phyloP scores from a whole-genome alignment of 2,113 vertebrate species.

The Leiothrix lutea region DNA sequence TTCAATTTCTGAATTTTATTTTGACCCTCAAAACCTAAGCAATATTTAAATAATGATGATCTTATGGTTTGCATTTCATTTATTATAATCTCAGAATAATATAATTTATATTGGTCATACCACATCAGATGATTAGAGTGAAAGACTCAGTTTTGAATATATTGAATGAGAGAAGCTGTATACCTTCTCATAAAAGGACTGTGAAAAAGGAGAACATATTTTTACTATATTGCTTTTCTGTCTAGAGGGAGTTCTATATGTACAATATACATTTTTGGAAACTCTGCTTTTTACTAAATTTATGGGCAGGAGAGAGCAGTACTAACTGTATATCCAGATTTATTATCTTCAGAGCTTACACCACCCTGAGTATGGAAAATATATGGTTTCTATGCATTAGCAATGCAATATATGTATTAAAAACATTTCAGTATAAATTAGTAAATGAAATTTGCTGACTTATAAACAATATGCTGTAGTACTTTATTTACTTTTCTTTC shows the following conservation, averaged over 20 bases:
- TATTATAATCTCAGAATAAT: slow-evolving; percentile 15
- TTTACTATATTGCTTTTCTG: slow-evolving; percentile 7
- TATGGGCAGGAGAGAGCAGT: slow-evolving; percentile 33
- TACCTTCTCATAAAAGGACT: slow-evolving; percentile 11
- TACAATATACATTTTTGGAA: slow-evolving; percentile 46
- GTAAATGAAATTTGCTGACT: slow-evolving; percentile 8
- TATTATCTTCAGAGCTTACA: not conserved
- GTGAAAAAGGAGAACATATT: slow-evolving; percentile 45
- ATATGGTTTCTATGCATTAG: slow-evolving; percentile 21
- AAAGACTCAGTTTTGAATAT: not conserved
- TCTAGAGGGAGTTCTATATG: slow-evolving; percentile 63
- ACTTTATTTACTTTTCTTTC: not conserved
- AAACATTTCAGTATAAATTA: slow-evolving; percentile 35
- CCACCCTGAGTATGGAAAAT: not conserved
- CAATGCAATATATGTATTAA: not conserved
- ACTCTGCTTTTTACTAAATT: slow-evolving; percentile 49
- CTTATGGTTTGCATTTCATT: slow-evolving; percentile 25
- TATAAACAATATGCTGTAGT: not conserved
- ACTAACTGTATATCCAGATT: not conserved
- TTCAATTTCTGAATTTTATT: not conserved
- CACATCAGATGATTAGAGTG: not conserved
- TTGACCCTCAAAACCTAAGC: slow-evolving; percentile 24
- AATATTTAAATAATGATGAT: slow-evolving; percentile 31
- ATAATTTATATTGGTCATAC: not conserved
- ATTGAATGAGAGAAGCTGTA: not conserved